A percentile compares a stretch with the other conserved stretches of the same genome.
Conservation (phyloP, 2,888 invertebrate species). For the Drosophila pegasa region DNA sequence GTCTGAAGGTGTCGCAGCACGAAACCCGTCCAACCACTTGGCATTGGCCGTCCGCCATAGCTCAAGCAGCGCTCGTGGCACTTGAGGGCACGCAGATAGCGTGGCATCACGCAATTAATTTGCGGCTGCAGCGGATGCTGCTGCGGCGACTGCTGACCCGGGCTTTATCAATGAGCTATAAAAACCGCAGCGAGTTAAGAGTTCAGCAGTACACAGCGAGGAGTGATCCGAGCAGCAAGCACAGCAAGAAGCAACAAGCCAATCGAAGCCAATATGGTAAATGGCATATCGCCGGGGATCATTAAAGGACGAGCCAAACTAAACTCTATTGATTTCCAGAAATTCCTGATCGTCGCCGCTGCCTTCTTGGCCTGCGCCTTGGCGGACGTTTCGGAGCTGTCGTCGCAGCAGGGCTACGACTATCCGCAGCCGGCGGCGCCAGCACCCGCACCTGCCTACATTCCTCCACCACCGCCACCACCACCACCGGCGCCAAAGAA, state of each 20-base stretch:
- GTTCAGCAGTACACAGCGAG: conserved; percentile 67
- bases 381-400: conserved; percentile 68
- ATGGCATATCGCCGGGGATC: background rate
- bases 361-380: conserved; percentile 76
- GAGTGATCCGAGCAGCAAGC: conserved; percentile 63
- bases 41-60: conserved; percentile 55
- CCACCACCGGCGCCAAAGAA: conserved; percentile 45
- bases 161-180: conserved; percentile 55
- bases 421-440: conserved; percentile 68
- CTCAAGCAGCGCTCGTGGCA: conserved; percentile 44
- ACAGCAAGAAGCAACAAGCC: conserved; percentile 17
- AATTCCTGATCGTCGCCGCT: conserved; percentile 66
- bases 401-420: conserved; percentile 59
- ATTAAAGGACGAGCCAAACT: conserved; percentile 9
- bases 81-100: conserved; percentile 44
- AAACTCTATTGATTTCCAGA: conserved; percentile 35
- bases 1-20: conserved; percentile 35
- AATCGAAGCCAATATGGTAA: conserved; percentile 53
- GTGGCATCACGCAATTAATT: conserved; percentile 72
- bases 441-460: conserved; percentile 59
- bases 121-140: conserved; percentile 32
- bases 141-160: conserved; percentile 49
- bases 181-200: conserved; percentile 58
- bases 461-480: conserved; percentile 45
- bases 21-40: conserved; percentile 73